Base-by-base conservation (phyloP, 2,113 vertebrate species). In the Melanerpes formicivorus region DNA sequence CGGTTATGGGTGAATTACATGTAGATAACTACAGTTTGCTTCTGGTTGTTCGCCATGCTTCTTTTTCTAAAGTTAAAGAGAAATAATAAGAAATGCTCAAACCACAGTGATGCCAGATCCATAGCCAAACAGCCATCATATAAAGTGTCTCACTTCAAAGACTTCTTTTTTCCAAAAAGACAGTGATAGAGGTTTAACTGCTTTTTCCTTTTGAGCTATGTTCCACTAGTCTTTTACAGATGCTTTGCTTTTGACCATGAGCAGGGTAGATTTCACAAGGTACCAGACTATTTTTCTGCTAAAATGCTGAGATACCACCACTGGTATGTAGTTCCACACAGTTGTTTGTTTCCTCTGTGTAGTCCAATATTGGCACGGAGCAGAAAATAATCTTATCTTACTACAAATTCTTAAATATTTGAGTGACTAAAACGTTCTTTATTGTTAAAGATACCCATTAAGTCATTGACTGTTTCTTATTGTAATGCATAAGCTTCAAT, bases 31-130 rank as follows among this genome's bases (percentile, higher is more conserved):
- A 79, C 59, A 81, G 74, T 87, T 93, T 90, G 58, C 55, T 90
- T 93, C 93, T 87, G 58, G 59, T 73, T 84, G 29, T 73, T 92
- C 90, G 86, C 84, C 84, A 26, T 52, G 42, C 30, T 88, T 84
- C 60, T 87, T 94, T 92, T 94, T 90, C 73, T 69, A 54, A 62
- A 92, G 56, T 83, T 77, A 67, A 87, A 93, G 73, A 60, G 60
- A 71, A 92, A 56, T 88, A 79, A 37, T 85, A 3, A 1, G 87
- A 95, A 85, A 69, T 1, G 16, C 44, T 83, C 48, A 80, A 86
- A 94, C 79, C 85, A 56, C 7, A 1, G 26, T 91, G 87, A 86
- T 88, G 76, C 60, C 95, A 91, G 65, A 54, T 54, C 37, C 58
- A 44, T 46, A 90, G 37, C 59, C 66, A 75, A 79, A 82, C 10